These are phyloP conservation scores for Mythimna vitellina DNA, from an alignment of 2,888 invertebrate genomes.

Conservation along the genomic window DNA sequence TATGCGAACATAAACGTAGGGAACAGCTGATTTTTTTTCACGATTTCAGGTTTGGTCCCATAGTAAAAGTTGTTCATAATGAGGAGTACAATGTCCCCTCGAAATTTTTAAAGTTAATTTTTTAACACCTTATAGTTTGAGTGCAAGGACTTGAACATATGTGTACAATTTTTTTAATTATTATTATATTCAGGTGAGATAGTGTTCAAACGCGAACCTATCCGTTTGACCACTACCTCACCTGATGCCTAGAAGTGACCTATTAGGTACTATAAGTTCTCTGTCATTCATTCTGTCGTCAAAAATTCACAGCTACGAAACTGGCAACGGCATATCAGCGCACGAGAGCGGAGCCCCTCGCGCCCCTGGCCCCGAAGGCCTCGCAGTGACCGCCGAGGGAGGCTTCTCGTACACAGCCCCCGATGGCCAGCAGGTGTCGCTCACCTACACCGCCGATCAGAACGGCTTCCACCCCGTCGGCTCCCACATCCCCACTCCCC, in stretches of 20 bases:
- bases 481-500: slow-evolving; percentile 90
- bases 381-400: slow-evolving; percentile 90
- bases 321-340: slow-evolving; percentile 91
- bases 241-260: not conserved
- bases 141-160: not conserved
- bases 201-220: too few relatives aligned
- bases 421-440: slow-evolving; percentile 91
- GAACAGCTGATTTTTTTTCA: too few relatives aligned
- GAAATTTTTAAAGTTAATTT: too few relatives aligned
- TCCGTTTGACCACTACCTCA: too few relatives aligned
- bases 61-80: too few relatives aligned
- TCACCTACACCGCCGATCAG: slow-evolving; percentile 93
- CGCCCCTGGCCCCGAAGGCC: slow-evolving; percentile 86
- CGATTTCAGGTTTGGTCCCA: too few relatives aligned
- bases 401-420: slow-evolving; percentile 92
- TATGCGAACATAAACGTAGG: too few relatives aligned
- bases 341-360: slow-evolving; percentile 90
- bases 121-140: too few relatives aligned
- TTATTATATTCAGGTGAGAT: not conserved
- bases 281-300: not conserved
- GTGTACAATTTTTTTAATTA: too few relatives aligned
- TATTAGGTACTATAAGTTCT: not conserved
- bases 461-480: slow-evolving; percentile 92
- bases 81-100: too few relatives aligned
- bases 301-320: slow-evolving; percentile 86